Evolutionary conservation across 2,797 vertebrate genomes (phyloP).

Genomic region (Diglossa cyanea): DNA sequence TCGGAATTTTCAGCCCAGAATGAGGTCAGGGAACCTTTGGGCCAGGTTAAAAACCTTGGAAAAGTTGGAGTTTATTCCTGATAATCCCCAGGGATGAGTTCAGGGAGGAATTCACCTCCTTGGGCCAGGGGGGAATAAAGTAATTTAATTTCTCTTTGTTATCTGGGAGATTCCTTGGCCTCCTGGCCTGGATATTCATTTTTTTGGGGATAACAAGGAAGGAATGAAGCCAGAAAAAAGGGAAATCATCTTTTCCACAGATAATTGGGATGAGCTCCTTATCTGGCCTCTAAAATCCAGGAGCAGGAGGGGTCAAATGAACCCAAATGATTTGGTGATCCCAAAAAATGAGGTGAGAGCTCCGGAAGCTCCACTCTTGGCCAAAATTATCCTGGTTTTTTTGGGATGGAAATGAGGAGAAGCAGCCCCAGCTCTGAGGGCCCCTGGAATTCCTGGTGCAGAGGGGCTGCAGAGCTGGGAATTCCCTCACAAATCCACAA

Average conservation of each 20-base stretch:
- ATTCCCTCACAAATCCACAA: background rate
- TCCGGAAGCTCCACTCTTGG: accelerated
- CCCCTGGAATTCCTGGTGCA: background rate
- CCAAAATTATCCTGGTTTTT: background rate
- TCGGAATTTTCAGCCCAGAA: background rate
- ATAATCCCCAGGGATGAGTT: background rate
- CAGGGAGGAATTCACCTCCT: background rate
- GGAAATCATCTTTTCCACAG: background rate
- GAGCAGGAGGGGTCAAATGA: background rate
- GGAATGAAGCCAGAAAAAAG: background rate
- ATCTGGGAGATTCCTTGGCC: background rate
- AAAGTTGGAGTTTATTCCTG: background rate
- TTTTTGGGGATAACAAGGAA: background rate
- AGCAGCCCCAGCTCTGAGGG: background rate
- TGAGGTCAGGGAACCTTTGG: conserved; percentile 4
- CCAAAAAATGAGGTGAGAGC: background rate
- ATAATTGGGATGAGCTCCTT: background rate
- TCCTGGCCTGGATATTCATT: background rate
- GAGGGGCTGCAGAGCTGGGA: background rate
- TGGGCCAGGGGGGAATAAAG: background rate
- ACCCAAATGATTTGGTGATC: background rate
- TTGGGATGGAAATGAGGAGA: accelerated
- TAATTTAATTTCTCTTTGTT: conserved; percentile 18
- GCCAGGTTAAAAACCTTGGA: background rate
- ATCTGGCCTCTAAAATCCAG: background rate